These are phyloP conservation scores for Castor canadensis DNA, from an alignment of 2,113 vertebrate genomes.

Conservation along the genomic window DNA sequence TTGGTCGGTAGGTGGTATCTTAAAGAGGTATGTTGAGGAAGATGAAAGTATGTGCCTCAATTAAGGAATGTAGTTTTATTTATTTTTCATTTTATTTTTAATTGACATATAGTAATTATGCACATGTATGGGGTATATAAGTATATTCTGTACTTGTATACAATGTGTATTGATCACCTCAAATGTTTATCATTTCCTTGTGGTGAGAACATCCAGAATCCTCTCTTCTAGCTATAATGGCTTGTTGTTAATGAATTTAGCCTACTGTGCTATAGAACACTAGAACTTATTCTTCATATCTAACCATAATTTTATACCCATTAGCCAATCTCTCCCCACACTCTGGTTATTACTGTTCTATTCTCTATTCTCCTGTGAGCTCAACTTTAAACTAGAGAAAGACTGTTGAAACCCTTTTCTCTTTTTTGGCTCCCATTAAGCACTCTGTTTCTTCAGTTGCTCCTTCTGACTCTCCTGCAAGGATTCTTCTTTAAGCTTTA, in stretches of 20 bases:
- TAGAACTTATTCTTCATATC: not conserved
- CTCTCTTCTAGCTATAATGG: not conserved
- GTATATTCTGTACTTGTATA: too few relatives aligned
- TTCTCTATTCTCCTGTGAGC: not conserved
- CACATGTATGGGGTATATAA: not conserved
- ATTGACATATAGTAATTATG: not conserved
- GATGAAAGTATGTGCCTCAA: not conserved
- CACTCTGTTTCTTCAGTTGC: not conserved
- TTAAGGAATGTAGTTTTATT: not conserved
- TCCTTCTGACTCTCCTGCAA: not conserved
- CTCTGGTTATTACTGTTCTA: too few relatives aligned
- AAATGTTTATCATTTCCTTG: not conserved
- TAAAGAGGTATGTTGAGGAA: not conserved
- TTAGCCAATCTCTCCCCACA: not conserved
- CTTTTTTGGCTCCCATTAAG: not conserved
- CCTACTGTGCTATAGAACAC: too few relatives aligned
- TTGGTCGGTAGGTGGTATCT: not conserved
- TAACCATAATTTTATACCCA: not conserved
- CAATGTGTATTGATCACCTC: not conserved
- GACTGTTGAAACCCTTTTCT: not conserved
- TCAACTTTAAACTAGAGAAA: not conserved
- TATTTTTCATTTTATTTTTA: not conserved
- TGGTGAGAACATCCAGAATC: not conserved
- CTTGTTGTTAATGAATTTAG: too few relatives aligned
- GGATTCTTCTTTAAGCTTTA: not conserved